Evolutionary conservation across 2,113 vertebrate genomes (phyloP).

Genomic region (Oceanites oceanicus): DNA sequence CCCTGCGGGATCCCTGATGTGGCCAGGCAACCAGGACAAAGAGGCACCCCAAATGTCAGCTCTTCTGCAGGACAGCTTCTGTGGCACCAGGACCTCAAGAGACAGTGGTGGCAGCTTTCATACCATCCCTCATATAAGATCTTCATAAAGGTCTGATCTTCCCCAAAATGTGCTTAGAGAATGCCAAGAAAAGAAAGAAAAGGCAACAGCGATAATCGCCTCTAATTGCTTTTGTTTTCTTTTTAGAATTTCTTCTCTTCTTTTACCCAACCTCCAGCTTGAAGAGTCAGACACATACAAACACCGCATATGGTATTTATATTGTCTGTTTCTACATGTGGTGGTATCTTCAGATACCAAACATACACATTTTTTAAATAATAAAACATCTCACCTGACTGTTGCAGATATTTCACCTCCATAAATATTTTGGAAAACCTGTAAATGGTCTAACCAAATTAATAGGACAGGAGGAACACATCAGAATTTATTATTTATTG

Average conservation of each 20-base stretch:
- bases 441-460: background rate
- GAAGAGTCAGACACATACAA: background rate
- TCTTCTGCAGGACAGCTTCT: background rate
- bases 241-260: background rate
- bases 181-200: background rate
- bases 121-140: background rate
- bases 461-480: background rate
- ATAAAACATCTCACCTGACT: background rate
- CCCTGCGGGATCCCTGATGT: rapidly evolving
- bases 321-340: background rate
- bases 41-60: background rate
- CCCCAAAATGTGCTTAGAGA: background rate
- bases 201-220: background rate
- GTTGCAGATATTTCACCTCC: background rate
- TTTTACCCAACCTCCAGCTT: background rate
- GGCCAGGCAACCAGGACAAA: background rate
- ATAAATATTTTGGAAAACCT: background rate
- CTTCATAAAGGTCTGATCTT: background rate
- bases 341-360: background rate
- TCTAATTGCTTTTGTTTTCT: background rate
- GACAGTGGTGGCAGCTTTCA: background rate
- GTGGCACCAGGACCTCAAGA: background rate
- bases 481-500: background rate
- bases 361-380: background rate
- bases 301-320: background rate